Evolutionary conservation across 1,140 invertebrate species (phyloP), one percentile per base, ranked within the genome.

Genomic region (Hydropsyche tenuis): DNA sequence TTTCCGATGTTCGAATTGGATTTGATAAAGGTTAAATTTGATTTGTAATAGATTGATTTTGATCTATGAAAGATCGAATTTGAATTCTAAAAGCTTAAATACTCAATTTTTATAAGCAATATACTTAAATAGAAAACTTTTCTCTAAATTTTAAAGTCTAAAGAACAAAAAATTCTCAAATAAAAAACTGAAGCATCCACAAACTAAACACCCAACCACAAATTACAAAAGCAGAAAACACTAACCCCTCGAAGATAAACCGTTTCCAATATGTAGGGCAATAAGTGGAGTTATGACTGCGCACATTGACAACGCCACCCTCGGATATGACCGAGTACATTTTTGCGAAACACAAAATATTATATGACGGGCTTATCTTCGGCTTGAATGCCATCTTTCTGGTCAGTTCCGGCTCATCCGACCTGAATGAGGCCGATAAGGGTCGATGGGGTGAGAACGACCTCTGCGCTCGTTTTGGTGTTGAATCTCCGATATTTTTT

Each of bases 211-310:
- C n/a, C n/a, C n/a, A n/a, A n/a, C n/a, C n/a, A n/a, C n/a, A n/a
- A n/a, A n/a, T n/a, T n/a, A n/a, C n/a, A n/a, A n/a, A n/a, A n/a
- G n/a, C n/a, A n/a, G n/a, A n/a, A n/a, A n/a, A n/a, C n/a, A n/a
- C 30, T 9, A 37, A 37, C 30, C 30, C 30, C 30, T 37, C 30
- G 48, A 12, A 16, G 45, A 16, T 20, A 20, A 16, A 11, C 12
- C 56, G 22, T 60, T 60, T 74, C 73, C 73, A 77, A 77, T 77
- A 77, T 77, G 75, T 77, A 77, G 75, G 75, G 75, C 75, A 77
- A 77, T 77, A 77, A 77, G 75, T 77, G 75, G 73, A 77, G 75
- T 77, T 77, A 77, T 77, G 75, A 77, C 75, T 69, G 69, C 43
- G 75, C 75, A 77, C 46, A 77, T 77, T 77, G 30, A 77, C 64